phyloP scores from a whole-genome alignment of 2,888 invertebrate genomes.

The Mantis religiosa region DNA sequence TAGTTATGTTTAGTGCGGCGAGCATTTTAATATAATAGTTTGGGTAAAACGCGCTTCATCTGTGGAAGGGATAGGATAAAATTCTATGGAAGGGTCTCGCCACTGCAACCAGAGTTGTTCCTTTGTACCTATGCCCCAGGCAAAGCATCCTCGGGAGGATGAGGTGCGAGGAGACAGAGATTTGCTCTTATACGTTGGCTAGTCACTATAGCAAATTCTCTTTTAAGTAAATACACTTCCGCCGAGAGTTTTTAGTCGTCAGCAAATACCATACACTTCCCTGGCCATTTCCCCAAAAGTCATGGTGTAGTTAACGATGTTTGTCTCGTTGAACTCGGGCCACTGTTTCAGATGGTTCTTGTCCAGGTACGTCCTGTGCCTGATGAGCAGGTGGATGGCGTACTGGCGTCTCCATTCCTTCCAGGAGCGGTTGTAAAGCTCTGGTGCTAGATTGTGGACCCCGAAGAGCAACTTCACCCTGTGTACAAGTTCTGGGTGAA shows the following conservation, averaged over 20 bases:
- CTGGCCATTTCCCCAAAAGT: slow-evolving; percentile 6
- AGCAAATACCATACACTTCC: not conserved
- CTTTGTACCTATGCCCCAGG: too few species aligned
- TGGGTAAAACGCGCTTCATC: too few species aligned
- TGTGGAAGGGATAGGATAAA: too few species aligned
- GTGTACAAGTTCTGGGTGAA: slow-evolving; percentile 40
- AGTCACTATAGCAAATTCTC: too few species aligned
- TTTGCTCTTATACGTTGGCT: too few species aligned
- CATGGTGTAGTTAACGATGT: not conserved
- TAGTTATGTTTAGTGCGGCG: too few species aligned
- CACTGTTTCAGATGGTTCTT: not conserved
- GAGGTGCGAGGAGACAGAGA: too few species aligned
- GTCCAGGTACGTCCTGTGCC: slow-evolving; percentile 34
- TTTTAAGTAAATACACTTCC: too few species aligned
- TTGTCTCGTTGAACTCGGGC: not conserved
- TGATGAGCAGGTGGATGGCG: slow-evolving; percentile 40
- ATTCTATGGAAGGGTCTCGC: too few species aligned
- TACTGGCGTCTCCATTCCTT: slow-evolving; percentile 38
- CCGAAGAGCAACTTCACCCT: slow-evolving; percentile 40
- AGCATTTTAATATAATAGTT: too few species aligned
- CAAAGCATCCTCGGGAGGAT: too few species aligned
- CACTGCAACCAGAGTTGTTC: too few species aligned
- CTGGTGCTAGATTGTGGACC: slow-evolving; percentile 39
- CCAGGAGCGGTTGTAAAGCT: slow-evolving; percentile 38
- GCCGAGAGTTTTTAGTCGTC: not conserved